These are phyloP conservation scores for Stercorarius parasiticus DNA, from an alignment of 2,113 vertebrate genomes.

Conservation along the genomic window DNA sequence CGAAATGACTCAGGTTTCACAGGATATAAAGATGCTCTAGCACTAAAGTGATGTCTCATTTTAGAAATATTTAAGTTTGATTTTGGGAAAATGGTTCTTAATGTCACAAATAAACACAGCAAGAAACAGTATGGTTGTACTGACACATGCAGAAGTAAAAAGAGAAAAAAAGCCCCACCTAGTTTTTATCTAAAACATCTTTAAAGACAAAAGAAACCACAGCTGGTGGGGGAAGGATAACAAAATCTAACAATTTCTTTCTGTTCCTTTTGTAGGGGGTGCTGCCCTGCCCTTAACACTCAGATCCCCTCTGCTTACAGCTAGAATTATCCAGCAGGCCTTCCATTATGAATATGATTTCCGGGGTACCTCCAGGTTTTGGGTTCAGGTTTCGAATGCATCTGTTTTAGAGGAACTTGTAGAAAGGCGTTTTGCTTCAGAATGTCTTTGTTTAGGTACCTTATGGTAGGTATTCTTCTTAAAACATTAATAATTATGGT, in stretches of 20 bases:
- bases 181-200: background rate
- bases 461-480: background rate
- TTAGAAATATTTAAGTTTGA: background rate
- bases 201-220: background rate
- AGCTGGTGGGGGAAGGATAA: background rate
- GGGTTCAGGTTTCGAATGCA: background rate
- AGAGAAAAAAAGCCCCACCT: background rate
- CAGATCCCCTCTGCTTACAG: background rate
- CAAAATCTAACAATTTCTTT: background rate
- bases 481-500: constrained; percentile 11
- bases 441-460: background rate
- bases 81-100: background rate
- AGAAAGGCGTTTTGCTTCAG: background rate
- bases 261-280: background rate
- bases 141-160: background rate
- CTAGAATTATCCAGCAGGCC: background rate
- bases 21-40: background rate
- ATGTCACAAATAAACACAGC: background rate
- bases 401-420: background rate
- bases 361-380: background rate
- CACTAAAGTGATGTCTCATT: background rate
- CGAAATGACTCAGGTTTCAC: background rate
- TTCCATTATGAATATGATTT: background rate
- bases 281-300: background rate
- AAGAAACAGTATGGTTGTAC: background rate